Evolutionary conservation across 2,113 vertebrate species (phyloP), one percentile per base, ranked within the genome.

Genomic region (Rhipidura dahli): DNA sequence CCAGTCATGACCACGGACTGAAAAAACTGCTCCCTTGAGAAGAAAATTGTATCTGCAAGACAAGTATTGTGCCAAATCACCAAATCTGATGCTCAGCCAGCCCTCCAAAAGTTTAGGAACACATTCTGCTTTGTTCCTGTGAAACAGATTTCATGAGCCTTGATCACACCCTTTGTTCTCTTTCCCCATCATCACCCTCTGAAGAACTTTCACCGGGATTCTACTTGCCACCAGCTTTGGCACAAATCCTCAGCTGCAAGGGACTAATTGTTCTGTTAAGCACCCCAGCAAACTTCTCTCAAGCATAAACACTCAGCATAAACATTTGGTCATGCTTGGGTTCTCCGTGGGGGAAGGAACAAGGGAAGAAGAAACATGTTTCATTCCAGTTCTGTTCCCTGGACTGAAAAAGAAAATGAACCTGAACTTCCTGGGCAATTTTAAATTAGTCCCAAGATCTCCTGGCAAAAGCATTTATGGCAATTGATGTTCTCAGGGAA

Each of bases 301-400:
- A 61, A 61, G 40, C 20, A 65, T 9, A 76, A 76, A 47, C 15
- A 54, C 33, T 57, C 28, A 53, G 23, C 11, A 72, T 65, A 49
- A 49, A 49, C 26, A 33, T 80, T 80, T 37, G 30, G 11, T 42
- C 42, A 54, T 9, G 15, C 16, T 40, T 53, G 11, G 18, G 63
- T 92, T 78, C 47, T 63, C 20, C 57, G 49, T 6, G 6, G 12
- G 7, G 26, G 30, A 86, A 94, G 17, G 21, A 69, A 68, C 0
- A 4, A 66, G 13, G 2, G 17, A 80, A 73, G 28, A 83, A 35
- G 3, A 70, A 85, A 10, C 2, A 0, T 4, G 1, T 50, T 57
- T 86, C 83, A 15, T 33, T 83, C 40, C 15, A 24, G 14, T 72
- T 87, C 49, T 83, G 40, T 53, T 72, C 13, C 50, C 30, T 73